A percentile compares a stretch with the other conserved stretches of the same genome.
These are phyloP conservation scores for Mechanitis mazaeus DNA, from an alignment of 2,888 invertebrate species.

Conservation along the genomic window DNA sequence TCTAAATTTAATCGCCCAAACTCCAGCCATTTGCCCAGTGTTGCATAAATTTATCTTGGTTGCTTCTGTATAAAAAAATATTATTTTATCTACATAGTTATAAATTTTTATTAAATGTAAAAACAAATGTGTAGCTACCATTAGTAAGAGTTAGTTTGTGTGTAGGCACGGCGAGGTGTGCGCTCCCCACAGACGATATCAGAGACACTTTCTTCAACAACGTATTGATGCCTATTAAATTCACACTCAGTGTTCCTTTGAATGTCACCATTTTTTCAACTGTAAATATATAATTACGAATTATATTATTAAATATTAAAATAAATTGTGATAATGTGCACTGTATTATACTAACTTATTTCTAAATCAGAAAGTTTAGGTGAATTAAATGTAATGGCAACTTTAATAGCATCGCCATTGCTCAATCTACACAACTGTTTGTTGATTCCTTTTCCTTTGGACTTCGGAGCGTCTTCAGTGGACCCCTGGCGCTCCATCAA, in stretches of 20 bases:
- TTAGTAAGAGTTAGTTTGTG: conserved; percentile 45
- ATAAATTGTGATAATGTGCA: neutral
- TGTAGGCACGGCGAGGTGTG: conserved; percentile 41
- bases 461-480: conserved; percentile 42
- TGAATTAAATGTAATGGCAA: conserved; percentile 53
- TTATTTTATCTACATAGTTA: neutral
- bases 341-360: conserved; percentile 42
- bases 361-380: conserved; percentile 50
- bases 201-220: conserved; percentile 54
- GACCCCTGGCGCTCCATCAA: conserved; percentile 48
- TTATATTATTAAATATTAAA: neutral
- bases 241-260: conserved; percentile 51
- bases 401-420: conserved; percentile 58
- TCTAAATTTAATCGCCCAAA: conserved; percentile 50
- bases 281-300: conserved; percentile 17
- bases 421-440: conserved; percentile 61
- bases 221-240: conserved; percentile 50
- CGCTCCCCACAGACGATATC: conserved; percentile 49
- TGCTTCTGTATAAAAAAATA: conserved; percentile 45
- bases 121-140: conserved; percentile 39
- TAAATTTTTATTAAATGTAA: neutral
- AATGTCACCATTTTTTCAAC: conserved; percentile 35
- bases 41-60: conserved; percentile 47
- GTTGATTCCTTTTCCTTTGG: conserved; percentile 45
- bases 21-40: conserved; percentile 50